phyloP scores from a whole-genome alignment of 2,113 vertebrate species.

The Terrapene triunguis region DNA sequence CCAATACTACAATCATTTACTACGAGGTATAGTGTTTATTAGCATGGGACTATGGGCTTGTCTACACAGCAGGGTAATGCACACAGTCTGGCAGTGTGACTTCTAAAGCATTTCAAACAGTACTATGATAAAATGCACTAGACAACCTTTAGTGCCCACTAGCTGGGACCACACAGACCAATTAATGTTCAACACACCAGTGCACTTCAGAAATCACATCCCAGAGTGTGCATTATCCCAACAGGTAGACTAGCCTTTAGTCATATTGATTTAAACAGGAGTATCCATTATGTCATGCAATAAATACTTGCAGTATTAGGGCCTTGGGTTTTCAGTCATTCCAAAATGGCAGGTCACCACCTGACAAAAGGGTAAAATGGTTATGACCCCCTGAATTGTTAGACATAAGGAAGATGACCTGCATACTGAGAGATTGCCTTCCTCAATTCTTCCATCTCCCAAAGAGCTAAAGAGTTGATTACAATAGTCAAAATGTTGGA shows the following conservation, averaged over 20 bases:
- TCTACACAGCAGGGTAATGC: not conserved
- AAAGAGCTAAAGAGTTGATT: not conserved
- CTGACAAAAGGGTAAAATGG: not conserved
- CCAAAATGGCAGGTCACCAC: not conserved
- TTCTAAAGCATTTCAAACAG: not conserved
- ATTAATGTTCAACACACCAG: not conserved
- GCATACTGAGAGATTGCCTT: not conserved
- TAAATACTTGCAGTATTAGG: not conserved
- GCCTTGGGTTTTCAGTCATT: not conserved
- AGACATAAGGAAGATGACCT: not conserved
- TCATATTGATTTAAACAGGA: not conserved
- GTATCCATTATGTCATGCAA: not conserved
- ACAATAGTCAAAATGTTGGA: not conserved
- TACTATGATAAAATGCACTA: not conserved
- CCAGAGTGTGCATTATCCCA: not conserved
- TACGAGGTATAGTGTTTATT: not conserved
- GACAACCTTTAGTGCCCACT: not conserved
- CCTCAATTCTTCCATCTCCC: not conserved
- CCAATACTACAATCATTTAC: not conserved
- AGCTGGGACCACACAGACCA: not conserved
- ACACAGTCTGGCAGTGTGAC: not conserved
- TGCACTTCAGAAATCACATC: not conserved
- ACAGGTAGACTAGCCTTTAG: not conserved
- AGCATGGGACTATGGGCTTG: not conserved
- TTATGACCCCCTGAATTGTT: not conserved